These are phyloP conservation scores for Parochlus steinenii DNA, from an alignment of 2,888 invertebrate species.

Conservation along the genomic window DNA sequence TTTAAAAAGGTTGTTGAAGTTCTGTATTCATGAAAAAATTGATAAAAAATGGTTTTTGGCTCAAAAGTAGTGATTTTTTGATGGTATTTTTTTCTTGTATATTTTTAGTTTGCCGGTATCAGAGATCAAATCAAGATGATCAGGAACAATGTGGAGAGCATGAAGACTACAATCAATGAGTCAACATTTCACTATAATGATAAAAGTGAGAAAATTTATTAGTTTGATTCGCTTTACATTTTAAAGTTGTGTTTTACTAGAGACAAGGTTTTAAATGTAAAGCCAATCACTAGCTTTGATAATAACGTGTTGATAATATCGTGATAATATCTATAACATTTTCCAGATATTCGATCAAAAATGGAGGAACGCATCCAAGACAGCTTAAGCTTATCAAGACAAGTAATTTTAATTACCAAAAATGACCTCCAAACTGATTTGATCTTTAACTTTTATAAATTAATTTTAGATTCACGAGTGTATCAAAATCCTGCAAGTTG, in stretches of 20 bases:
- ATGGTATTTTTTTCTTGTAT: too few relatives aligned
- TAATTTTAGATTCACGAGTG: conserved; percentile 8
- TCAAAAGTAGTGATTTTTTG: too few relatives aligned
- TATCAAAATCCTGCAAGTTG: conserved; percentile 5
- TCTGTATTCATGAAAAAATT: too few relatives aligned
- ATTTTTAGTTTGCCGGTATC: conserved; percentile 8
- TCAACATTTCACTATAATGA: conserved; percentile 11
- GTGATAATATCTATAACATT: too few relatives aligned
- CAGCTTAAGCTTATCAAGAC: conserved; percentile 6
- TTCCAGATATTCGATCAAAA: conserved; percentile 4
- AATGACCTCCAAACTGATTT: too few relatives aligned
- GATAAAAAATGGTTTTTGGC: too few relatives aligned
- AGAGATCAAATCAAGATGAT: conserved; percentile 4
- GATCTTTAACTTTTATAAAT: too few relatives aligned
- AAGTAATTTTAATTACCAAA: too few relatives aligned
- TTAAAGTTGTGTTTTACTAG: neutral
- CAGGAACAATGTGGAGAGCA: conserved; percentile 4
- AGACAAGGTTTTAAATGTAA: too few relatives aligned
- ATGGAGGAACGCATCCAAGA: conserved; percentile 8
- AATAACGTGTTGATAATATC: too few relatives aligned
- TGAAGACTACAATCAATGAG: conserved; percentile 8
- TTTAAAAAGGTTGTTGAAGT: too few relatives aligned
- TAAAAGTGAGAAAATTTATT: conserved; percentile 4
- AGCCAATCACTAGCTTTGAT: too few relatives aligned
- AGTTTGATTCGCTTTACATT: neutral